Evolutionary conservation across 2,797 vertebrate species (phyloP).

Genomic region (Myripristis murdjan): DNA sequence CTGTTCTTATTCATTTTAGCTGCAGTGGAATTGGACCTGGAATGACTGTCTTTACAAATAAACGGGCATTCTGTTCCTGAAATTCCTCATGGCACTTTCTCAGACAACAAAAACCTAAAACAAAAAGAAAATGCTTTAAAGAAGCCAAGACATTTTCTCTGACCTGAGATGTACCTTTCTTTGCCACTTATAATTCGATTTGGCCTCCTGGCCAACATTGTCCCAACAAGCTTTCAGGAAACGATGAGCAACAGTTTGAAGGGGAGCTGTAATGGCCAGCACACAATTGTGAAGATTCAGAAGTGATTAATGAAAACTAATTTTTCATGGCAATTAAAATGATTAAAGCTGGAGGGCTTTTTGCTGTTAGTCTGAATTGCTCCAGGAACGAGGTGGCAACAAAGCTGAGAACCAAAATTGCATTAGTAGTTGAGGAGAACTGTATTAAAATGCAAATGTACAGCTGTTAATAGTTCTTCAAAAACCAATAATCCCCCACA

Average conservation of each 20-base stretch:
- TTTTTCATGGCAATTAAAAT: constrained; percentile 87
- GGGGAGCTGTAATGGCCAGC: constrained; percentile 42
- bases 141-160: constrained; percentile 3
- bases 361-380: constrained; percentile 84
- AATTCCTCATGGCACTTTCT: constrained; percentile 8
- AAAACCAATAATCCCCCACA: constrained; percentile 99
- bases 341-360: constrained; percentile 82
- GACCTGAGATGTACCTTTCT: background rate
- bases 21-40: background rate
- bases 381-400: constrained; percentile 92
- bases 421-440: constrained; percentile 96
- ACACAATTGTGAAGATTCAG: constrained; percentile 73
- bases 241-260: constrained; percentile 59
- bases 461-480: constrained; percentile 99
- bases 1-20: background rate
- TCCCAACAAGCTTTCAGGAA: constrained; percentile 53
- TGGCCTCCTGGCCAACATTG: constrained; percentile 12
- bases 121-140: constrained; percentile 3
- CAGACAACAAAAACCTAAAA: background rate
- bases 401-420: constrained; percentile 96
- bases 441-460: constrained; percentile 99
- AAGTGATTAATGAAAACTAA: constrained; percentile 85
- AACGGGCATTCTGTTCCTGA: constrained; percentile 9
- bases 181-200: constrained; percentile 15
- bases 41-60: constrained; percentile 10